Conservation (phyloP, 1,140 invertebrate genomes). For the Drosophila orosa region DNA sequence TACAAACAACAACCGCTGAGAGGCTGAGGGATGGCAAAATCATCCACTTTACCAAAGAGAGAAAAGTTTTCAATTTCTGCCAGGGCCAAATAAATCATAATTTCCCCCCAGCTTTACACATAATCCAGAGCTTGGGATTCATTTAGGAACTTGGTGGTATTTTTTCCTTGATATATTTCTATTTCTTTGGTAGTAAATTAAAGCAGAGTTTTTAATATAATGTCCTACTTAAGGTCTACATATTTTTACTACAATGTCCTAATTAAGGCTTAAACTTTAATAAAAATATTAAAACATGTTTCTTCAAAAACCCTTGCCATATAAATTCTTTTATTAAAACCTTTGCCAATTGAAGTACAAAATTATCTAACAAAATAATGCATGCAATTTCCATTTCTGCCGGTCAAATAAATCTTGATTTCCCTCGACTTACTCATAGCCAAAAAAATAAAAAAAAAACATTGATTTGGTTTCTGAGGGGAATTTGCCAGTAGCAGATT, state of each 20-base stretch:
- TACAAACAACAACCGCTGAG: too few species aligned
- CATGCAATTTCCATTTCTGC: not conserved
- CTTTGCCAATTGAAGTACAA: not conserved
- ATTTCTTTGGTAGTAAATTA: not conserved
- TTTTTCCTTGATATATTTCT: not conserved
- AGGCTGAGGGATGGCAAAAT: slow-evolving; percentile 4
- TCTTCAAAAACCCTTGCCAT: not conserved
- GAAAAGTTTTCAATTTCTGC: slow-evolving; percentile 41
- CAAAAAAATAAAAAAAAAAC: not conserved
- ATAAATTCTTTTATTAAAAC: not conserved
- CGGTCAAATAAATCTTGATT: slow-evolving; percentile 15
- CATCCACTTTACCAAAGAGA: not conserved
- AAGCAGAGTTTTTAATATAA: too few species aligned
- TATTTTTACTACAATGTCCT: too few species aligned
- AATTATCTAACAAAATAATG: not conserved
- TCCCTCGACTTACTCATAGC: slow-evolving; percentile 12
- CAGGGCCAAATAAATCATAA: slow-evolving; percentile 22
- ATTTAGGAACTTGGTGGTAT: not conserved
- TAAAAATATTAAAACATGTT: not conserved
- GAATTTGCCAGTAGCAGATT: slow-evolving; percentile 26
- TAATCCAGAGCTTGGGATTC: not conserved
- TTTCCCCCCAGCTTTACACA: not conserved
- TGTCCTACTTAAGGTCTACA: too few species aligned
- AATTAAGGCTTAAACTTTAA: too few species aligned
- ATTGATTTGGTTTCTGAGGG: slow-evolving; percentile 2